Evolutionary conservation across 1,140 invertebrate genomes (phyloP), one percentile per base, ranked within the genome.

Genomic region (Orchesella cincta): DNA sequence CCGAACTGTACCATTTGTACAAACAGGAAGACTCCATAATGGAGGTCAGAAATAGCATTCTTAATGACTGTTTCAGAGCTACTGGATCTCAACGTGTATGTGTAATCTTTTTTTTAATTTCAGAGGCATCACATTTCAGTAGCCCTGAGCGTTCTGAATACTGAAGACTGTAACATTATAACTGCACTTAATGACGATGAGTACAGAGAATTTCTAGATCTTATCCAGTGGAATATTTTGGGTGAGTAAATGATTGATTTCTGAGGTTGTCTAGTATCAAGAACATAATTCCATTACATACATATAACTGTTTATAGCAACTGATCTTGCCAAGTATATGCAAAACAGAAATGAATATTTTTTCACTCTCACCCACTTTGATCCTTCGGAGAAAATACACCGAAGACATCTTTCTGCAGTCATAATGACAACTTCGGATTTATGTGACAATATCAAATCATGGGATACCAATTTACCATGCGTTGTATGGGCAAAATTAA

Each of bases 161-260:
- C 54, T 57, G 54, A 57, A 57, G 54, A 57, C 26, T 57, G 54
- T 23, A 57, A 57, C 26, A 57, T 57, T 57, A 5, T 57, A 23
- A 3, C 12, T 18, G 8, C 54, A 8, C n/a, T 57, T 8, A 57
- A 12, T 12, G 54, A 57, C n/a, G 54, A 57, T 18, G 54, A 57
- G n/a, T 57, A 57, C n/a, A 8, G 54, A 23, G 54, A 57, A 26
- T 57, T 57, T 23, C 26, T 57, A 23, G 54, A 57, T 5, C 54
- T 57, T 5, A 57, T 57, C 8, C 54, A 57, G 26, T 57, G 54
- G 54, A 57, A 57, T 23, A 57, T 57, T 57, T 57, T 57, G 26
- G 54, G 54, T 57, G 23, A 57, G n/a, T n/a, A 57, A 57, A 57
- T 46, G 39, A 46, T 18, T n/a, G n/a, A n/a, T n/a, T n/a, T n/a